Evolutionary conservation across 2,888 invertebrate genomes (phyloP), one percentile per base, ranked within the genome.

Genomic region (Strigamia crassipes): DNA sequence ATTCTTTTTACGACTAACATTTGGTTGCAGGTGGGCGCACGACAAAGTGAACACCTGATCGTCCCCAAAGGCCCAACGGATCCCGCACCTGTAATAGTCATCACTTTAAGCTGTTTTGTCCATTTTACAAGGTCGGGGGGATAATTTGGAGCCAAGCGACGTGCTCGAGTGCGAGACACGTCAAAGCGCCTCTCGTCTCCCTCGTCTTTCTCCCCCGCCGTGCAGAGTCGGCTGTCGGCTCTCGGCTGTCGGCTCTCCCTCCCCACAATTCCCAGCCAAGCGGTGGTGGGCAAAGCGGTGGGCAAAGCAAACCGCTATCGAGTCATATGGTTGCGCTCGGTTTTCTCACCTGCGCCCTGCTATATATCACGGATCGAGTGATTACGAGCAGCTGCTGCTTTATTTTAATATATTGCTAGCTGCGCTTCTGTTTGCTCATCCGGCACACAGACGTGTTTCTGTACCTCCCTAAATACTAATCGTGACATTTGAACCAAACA

Each of bases 371-470:
- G 46, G 46, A 56, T 56, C 9, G 56, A 56, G 27, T 31, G 73
- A 73, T 27, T 73, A 31, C 13, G 31, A 8, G 31, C 73, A 73
- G 73, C 73, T 73, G 73, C 73, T n/a, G 31, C 31, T 73, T 73
- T 31, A 73, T 73, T 73, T 31, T 1, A 13, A 73, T 73, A 31
- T 27, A 23, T 15, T 21, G 21, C 2, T 56, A 15, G 56, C 66
- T 66, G 21, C 27, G 66, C 66, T 66, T 27, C 73, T 73, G 73
- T 73, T 73, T 73, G 73, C 31, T 13, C 31, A 31, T 27, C 27
- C n/a, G 73, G 13, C 73, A 73, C 73, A 27, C 73, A n/a, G 73
- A 73, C 73, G 73, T 73, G 73, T 73, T 73, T 73, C 31, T 73
- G 10, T 18, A 27, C 73, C 73, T 73, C 73, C 73, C 73, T 73